Conservation (phyloP, 2,888 invertebrate genomes). For the Conops quadrifasciatus region DNA sequence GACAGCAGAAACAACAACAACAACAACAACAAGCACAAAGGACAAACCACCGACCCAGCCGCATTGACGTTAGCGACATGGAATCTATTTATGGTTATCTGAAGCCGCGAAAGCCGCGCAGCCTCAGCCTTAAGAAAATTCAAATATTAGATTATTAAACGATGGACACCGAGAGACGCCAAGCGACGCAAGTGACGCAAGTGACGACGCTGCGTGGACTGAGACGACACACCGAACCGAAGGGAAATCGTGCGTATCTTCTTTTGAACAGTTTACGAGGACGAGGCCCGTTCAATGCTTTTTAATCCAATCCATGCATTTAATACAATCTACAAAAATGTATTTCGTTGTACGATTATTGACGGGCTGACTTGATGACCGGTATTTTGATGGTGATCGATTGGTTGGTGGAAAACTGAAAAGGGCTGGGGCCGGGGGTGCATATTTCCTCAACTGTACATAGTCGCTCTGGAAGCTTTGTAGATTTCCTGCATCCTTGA, state of each 20-base stretch:
- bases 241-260: slow-evolving; percentile 20
- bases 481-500: no score
- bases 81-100: slow-evolving; percentile 65
- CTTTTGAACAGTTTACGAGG: neutral
- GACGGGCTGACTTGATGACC: no score
- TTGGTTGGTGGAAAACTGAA: no score
- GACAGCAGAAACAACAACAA: slow-evolving; percentile 38
- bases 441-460: no score
- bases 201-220: neutral
- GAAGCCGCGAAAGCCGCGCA: slow-evolving; percentile 64
- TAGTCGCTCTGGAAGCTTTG: no score
- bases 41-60: slow-evolving; percentile 56
- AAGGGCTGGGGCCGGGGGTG: no score
- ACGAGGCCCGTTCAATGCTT: no score
- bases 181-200: neutral
- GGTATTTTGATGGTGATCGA: no score
- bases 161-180: neutral
- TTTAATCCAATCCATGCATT: no score
- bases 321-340: no score
- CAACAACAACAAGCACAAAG: slow-evolving; percentile 46
- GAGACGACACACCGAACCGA: neutral
- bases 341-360: no score
- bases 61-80: slow-evolving; percentile 63
- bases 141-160: slow-evolving; percentile 62
- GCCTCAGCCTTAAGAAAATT: slow-evolving; percentile 63